phyloP scores from a whole-genome alignment of 2,797 vertebrate genomes.

The Selene dorsalis region DNA sequence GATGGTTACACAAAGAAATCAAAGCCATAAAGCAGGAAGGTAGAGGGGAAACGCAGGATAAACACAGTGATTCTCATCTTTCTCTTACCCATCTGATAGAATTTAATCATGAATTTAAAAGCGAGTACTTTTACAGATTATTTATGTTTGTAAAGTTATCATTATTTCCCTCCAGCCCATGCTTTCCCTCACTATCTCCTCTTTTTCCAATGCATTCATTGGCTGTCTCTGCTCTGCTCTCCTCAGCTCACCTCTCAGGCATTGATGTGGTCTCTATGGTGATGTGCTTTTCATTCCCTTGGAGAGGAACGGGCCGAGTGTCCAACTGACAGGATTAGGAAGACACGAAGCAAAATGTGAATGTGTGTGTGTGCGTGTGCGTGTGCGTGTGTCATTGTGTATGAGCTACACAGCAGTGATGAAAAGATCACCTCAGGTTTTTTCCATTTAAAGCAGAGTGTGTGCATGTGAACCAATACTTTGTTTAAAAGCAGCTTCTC shows the following conservation, averaged over 20 bases:
- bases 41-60: too few relatives aligned
- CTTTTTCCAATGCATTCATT: constrained; percentile 30
- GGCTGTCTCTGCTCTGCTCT: constrained; percentile 25
- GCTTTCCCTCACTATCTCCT: constrained; percentile 29
- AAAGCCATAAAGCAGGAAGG: too few relatives aligned
- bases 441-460: not conserved
- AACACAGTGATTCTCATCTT: too few relatives aligned
- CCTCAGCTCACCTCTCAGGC: constrained; percentile 72
- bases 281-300: constrained; percentile 62
- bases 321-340: constrained; percentile 55
- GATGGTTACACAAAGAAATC: too few relatives aligned
- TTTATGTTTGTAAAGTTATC: not conserved
- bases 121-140: too few relatives aligned
- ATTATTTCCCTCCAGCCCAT: constrained; percentile 18
- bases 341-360: constrained; percentile 21
- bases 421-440: constrained; percentile 9
- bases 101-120: too few relatives aligned
- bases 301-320: constrained; percentile 52
- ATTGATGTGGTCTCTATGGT: constrained; percentile 77
- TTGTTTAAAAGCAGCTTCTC: too few relatives aligned
- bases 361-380: not conserved
- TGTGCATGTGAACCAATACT: not conserved
- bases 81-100: too few relatives aligned
- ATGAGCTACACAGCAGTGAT: not conserved
- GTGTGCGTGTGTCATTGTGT: not conserved